Evolutionary conservation across 2,888 invertebrate species (phyloP), one percentile per base, ranked within the genome.

Genomic region (Adelphocoris suturalis): DNA sequence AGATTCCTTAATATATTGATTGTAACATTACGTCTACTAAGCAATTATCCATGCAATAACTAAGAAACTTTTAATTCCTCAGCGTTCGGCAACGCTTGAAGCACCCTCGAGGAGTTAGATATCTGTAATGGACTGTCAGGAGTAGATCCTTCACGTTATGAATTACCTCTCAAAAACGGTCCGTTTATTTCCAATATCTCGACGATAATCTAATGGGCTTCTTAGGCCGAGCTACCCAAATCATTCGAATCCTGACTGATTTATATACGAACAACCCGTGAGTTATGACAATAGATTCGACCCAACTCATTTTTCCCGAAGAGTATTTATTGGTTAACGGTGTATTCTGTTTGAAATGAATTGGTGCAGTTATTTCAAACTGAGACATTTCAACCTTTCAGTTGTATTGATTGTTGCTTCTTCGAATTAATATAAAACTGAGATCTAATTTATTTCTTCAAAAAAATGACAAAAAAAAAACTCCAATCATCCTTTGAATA

Each of bases 181-280:
- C 68, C 86, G 86, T 86, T 86, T 75, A 68, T 86, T 86, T 75
- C 86, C 86, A 86, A 86, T 86, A 86, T 86, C 86, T 86, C 68
- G 37, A 68, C 48, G 86, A 86, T 86, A 86, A 86, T 86, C 86
- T 61, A 86, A 86, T 47, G 46, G 46, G 75, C 86, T 48, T 86
- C 46, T 86, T 75, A 47, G 61, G 37, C 68, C 46, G 3, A 27
- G 48, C 37, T n/a, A 86, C 68, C 86, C 86, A 86, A 86, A 75
- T 86, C 86, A 86, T 86, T 68, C 61, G 68, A 23, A 16, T 75
- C 23, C 75, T 48, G 86, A 75, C 75, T 46, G 86, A 86, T 86
- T 86, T 86, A 86, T 86, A 37, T 86, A 37, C 48, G 86, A 12
- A 47, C 27, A 75, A 86, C 28, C 47, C 37, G 75, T 86, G 86